Conservation (phyloP, 2,888 invertebrate species). For the Andricus quercusramuli region DNA sequence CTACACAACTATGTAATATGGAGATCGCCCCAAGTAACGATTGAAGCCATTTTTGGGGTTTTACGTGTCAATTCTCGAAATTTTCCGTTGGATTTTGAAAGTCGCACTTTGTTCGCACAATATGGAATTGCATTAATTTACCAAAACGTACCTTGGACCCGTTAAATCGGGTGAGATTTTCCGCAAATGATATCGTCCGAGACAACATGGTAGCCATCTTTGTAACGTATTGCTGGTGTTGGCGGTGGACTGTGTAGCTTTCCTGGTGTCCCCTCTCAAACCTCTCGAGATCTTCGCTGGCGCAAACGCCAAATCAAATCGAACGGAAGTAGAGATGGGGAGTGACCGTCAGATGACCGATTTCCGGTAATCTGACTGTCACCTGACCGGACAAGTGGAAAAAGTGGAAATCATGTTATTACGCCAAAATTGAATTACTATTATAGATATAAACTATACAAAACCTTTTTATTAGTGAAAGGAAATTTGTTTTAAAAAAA, state of each 20-base stretch:
- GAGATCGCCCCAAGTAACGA: constrained; percentile 65
- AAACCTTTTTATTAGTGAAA: too few relatives aligned
- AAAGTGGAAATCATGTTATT: too few relatives aligned
- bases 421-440: too few relatives aligned
- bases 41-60: constrained; percentile 24
- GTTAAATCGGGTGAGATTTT: constrained; percentile 85
- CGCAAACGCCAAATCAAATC: not conserved
- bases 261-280: not conserved
- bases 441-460: too few relatives aligned
- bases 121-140: not conserved
- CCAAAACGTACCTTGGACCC: constrained; percentile 86
- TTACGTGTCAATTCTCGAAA: not conserved
- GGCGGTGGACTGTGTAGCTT: not conserved
- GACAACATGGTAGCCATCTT: constrained; percentile 91
- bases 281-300: not conserved
- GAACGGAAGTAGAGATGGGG: too few relatives aligned
- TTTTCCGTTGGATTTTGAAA: not conserved
- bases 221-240: constrained; percentile 67
- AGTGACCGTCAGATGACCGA: too few relatives aligned
- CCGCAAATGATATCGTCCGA: constrained; percentile 85
- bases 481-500: too few relatives aligned
- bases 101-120: not conserved
- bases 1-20: constrained; percentile 71
- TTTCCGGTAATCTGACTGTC: too few relatives aligned
- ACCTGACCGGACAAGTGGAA: too few relatives aligned